Evolutionary conservation across 92 coral and sea anemone species (phyloP).

Genomic region (Muricea muricata): DNA sequence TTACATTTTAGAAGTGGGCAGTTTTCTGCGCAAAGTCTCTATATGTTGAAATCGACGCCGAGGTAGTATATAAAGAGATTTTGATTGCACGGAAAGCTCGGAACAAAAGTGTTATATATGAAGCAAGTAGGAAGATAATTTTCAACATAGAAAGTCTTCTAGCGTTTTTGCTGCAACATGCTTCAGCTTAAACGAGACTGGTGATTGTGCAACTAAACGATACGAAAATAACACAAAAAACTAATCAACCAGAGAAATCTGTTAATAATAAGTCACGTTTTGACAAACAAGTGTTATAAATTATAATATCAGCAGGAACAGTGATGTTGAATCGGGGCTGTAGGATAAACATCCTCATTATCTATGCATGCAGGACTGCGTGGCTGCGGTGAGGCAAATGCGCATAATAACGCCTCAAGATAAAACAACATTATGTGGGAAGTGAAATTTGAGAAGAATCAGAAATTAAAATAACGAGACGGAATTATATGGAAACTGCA

Average conservation of each 20-base stretch:
- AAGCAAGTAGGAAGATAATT: too few relatives aligned
- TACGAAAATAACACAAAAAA: not conserved
- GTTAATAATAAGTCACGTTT: not conserved
- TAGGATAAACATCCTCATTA: not conserved
- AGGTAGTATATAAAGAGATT: too few relatives aligned
- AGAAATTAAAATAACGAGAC: not conserved
- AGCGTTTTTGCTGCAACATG: too few relatives aligned
- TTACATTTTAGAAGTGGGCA: too few relatives aligned
- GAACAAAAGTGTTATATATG: too few relatives aligned
- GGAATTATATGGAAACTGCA: too few relatives aligned
- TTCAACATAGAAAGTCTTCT: too few relatives aligned
- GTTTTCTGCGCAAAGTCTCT: too few relatives aligned
- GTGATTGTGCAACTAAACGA: not conserved
- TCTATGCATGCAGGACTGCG: not conserved
- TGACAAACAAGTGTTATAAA: not conserved
- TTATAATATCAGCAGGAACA: not conserved
- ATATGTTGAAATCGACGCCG: too few relatives aligned
- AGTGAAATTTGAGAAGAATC: too few relatives aligned
- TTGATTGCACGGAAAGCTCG: too few relatives aligned
- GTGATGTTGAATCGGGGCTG: not conserved
- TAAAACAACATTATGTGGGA: too few relatives aligned
- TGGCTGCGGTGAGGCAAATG: not conserved
- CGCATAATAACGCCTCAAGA: not conserved
- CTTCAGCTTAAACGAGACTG: not conserved
- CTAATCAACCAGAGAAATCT: not conserved